Conservation (phyloP, 2,888 invertebrate genomes). For the Herminia tarsipennalis region DNA sequence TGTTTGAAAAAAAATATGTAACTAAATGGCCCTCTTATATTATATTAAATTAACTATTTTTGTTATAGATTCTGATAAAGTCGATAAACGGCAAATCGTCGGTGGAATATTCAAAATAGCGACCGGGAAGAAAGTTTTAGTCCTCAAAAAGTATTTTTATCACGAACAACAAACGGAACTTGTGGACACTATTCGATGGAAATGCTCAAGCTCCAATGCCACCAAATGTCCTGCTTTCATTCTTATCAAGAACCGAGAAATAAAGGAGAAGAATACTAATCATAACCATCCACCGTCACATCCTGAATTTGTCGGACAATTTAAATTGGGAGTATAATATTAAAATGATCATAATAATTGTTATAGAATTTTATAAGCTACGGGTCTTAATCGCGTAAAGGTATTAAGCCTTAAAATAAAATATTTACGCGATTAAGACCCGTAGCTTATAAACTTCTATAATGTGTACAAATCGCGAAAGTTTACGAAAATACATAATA, state of each 20-base stretch:
- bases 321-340: too few species aligned
- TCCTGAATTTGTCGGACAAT: slow-evolving; percentile 17
- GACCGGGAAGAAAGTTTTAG: slow-evolving; percentile 43
- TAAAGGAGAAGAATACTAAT: slow-evolving; percentile 31
- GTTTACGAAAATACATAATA: too few species aligned
- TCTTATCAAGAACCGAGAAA: slow-evolving; percentile 38
- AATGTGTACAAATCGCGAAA: too few species aligned
- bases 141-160: slow-evolving; percentile 49
- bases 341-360: too few species aligned
- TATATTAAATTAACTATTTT: too few species aligned
- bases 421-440: too few species aligned
- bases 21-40: too few species aligned
- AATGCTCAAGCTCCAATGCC: slow-evolving; percentile 8
- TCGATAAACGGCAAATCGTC: slow-evolving; percentile 36
- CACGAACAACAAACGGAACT: slow-evolving; percentile 28
- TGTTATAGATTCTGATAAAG: background rate
- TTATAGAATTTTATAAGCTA: too few species aligned
- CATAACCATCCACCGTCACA: slow-evolving; percentile 49
- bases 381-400: background rate
- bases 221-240: slow-evolving; percentile 45
- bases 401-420: too few species aligned
- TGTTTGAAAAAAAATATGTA: too few species aligned
- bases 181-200: slow-evolving; percentile 27
- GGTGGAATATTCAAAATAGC: slow-evolving; percentile 53
- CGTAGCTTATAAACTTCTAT: too few species aligned